phyloP scores from a whole-genome alignment of 2,797 vertebrate genomes.

The Sebastiscus albofasciatus region DNA sequence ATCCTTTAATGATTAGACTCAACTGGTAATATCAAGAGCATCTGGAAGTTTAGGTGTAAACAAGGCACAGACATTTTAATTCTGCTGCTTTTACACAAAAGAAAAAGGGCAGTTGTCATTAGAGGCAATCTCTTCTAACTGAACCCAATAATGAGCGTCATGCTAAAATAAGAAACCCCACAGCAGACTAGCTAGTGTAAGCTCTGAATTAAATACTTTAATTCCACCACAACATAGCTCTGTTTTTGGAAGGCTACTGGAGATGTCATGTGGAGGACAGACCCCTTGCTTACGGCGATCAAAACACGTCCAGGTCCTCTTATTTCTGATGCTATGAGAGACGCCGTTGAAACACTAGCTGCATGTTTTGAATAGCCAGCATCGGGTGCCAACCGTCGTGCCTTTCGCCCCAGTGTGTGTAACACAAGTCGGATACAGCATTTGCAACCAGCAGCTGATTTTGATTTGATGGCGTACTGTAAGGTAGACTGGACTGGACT shows the following conservation, averaged over 20 bases:
- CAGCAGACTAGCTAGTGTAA: constrained; percentile 39
- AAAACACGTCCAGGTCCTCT: constrained; percentile 34
- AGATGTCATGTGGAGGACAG: constrained; percentile 50
- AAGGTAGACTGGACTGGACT: constrained; percentile 26
- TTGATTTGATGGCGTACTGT: constrained; percentile 26
- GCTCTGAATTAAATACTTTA: constrained; percentile 42
- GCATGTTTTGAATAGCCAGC: constrained; percentile 52
- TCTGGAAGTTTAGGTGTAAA: constrained; percentile 63
- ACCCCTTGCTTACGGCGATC: constrained; percentile 22
- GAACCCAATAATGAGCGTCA: constrained; percentile 52
- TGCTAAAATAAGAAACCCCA: constrained; percentile 19
- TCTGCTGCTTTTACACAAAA: constrained; percentile 42
- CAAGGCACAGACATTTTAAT: constrained; percentile 43
- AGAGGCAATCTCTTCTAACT: constrained; percentile 78
- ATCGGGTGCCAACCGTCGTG: neutral
- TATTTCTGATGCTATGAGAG: constrained; percentile 40
- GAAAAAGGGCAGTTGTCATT: constrained; percentile 77
- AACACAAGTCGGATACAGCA: constrained; percentile 39
- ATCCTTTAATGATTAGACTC: constrained; percentile 79
- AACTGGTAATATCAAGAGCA: constrained; percentile 64
- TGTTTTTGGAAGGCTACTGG: constrained; percentile 9
- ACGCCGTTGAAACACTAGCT: constrained; percentile 61
- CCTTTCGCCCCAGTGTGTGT: constrained; percentile 13
- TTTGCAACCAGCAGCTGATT: constrained; percentile 32
- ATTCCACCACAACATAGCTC: constrained; percentile 25